A percentile compares a stretch with the other conserved stretches of the same genome.
phyloP scores from a whole-genome alignment of 92 coral and sea anemone genomes.

The Parazoanthus atlanticus region DNA sequence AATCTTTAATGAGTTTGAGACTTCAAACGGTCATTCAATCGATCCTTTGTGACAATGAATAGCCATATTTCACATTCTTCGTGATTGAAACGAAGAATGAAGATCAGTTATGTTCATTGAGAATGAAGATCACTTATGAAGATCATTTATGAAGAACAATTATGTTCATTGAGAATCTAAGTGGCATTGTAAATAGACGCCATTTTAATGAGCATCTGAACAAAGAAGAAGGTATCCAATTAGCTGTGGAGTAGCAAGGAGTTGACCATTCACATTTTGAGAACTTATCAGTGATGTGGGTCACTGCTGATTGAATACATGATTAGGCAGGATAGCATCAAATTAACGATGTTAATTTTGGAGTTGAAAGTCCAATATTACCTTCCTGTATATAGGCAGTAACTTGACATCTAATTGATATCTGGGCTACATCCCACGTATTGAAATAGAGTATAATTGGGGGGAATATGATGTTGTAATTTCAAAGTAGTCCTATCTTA shows the following conservation, averaged over 20 bases:
- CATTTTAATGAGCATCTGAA: not conserved
- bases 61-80: not conserved
- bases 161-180: no score
- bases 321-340: no score
- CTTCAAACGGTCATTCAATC: not conserved
- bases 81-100: not conserved
- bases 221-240: no score
- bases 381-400: not conserved
- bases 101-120: no score
- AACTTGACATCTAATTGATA: not conserved
- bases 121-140: not conserved
- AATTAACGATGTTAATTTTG: not conserved
- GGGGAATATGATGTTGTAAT: not conserved
- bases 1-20: no score
- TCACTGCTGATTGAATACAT: not conserved
- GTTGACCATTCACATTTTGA: not conserved
- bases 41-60: not conserved
- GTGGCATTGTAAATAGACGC: not conserved
- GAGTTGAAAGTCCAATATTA: no score
- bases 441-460: not conserved
- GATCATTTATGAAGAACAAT: no score
- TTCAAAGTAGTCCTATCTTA: not conserved
- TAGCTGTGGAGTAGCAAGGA: not conserved
- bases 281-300: not conserved
- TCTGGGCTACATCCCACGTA: not conserved